Percentiles rank a stretch among this genome's conserved stretches.
These are phyloP conservation scores for Psylliodes chrysocephalus DNA, from an alignment of 2,888 invertebrate species.

Conservation along the genomic window DNA sequence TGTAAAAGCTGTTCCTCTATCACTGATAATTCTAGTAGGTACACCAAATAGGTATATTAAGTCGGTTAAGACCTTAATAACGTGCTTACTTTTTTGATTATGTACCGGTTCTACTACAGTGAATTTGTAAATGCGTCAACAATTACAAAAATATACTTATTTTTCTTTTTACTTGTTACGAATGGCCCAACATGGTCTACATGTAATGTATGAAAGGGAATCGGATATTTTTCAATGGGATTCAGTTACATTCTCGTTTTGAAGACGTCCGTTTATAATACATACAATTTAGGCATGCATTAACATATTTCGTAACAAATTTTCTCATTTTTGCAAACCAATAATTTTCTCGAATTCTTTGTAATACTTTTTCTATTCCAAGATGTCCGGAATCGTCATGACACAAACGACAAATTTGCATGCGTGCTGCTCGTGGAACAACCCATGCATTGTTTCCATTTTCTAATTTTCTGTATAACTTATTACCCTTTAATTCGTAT, in stretches of 20 bases:
- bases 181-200: constrained; percentile 52
- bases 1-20: constrained; percentile 43
- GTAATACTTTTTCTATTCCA: constrained; percentile 45
- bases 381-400: constrained; percentile 43
- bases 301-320: constrained; percentile 41
- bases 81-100: constrained; percentile 9
- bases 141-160: constrained; percentile 47
- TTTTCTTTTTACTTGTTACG: constrained; percentile 42
- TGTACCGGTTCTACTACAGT: too few relatives aligned
- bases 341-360: too few relatives aligned
- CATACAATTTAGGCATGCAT: constrained; percentile 52
- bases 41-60: constrained; percentile 42
- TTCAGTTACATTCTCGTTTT: constrained; percentile 25
- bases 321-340: too few relatives aligned
- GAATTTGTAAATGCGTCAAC: too few relatives aligned
- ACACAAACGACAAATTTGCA: constrained; percentile 41
- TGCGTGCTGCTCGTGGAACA: constrained; percentile 38
- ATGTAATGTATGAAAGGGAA: constrained; percentile 35
- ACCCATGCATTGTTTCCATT: background rate
- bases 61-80: constrained; percentile 38
- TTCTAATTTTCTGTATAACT: background rate
- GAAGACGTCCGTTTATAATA: constrained; percentile 43
- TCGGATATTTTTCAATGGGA: constrained; percentile 28
- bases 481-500: background rate
- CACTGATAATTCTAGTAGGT: constrained; percentile 38